Percentiles rank a stretch among this genome's conserved stretches.
These are phyloP conservation scores for Ophion slaviceki DNA, from an alignment of 2,888 invertebrate species.

Conservation along the genomic window DNA sequence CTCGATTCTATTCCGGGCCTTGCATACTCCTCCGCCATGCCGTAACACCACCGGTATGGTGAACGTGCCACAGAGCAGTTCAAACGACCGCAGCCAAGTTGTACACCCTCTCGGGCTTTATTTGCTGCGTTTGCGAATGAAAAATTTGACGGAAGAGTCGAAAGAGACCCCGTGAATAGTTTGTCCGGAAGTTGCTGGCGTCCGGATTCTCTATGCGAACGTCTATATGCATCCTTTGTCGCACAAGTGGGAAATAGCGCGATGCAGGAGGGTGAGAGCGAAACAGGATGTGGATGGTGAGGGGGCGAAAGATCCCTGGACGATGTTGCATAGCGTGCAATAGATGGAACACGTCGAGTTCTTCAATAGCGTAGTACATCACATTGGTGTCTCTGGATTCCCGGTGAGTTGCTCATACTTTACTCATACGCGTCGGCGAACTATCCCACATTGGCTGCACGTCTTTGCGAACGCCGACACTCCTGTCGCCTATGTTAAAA, in stretches of 20 bases:
- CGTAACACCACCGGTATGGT: slow-evolving; percentile 29
- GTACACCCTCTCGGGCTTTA: slow-evolving; percentile 36
- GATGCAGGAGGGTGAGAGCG: background rate
- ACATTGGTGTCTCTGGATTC: slow-evolving; percentile 22
- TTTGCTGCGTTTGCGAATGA: slow-evolving; percentile 30
- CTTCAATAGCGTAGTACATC: background rate
- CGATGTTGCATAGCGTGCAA: background rate
- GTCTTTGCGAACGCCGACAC: slow-evolving; percentile 13
- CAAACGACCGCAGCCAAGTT: slow-evolving; percentile 40
- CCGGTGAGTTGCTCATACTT: slow-evolving; percentile 33
- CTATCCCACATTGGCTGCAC: slow-evolving; percentile 5
- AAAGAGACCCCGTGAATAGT: slow-evolving; percentile 29
- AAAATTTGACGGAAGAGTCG: slow-evolving; percentile 58
- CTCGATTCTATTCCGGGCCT: slow-evolving; percentile 30
- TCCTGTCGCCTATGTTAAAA: slow-evolving; percentile 33
- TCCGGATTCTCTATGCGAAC: background rate
- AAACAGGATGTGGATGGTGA: background rate
- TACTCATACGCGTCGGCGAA: slow-evolving; percentile 19
- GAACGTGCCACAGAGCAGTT: slow-evolving; percentile 25
- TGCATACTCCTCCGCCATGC: background rate
- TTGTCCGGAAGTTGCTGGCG: slow-evolving; percentile 34
- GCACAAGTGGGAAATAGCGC: background rate
- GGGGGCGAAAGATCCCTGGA: background rate
- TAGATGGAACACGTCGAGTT: slow-evolving; percentile 1
- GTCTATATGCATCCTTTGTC: background rate